A percentile compares a stretch with the other conserved stretches of the same genome.
These are phyloP conservation scores for Caenorhabditis sulstoni DNA, from an alignment of 2,888 invertebrate species.

Conservation along the genomic window DNA sequence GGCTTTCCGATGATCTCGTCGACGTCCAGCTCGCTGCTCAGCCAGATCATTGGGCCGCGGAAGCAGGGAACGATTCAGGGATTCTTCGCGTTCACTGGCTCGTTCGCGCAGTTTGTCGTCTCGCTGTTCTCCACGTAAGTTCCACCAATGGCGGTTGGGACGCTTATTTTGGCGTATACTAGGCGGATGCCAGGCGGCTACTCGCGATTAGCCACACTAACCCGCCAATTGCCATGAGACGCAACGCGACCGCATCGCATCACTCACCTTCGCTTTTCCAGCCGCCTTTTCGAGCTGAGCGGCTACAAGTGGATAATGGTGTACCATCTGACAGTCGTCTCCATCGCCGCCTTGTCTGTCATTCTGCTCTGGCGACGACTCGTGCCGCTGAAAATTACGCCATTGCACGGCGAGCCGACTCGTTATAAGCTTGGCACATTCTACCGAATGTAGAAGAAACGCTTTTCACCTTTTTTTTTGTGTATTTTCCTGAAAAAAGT, in stretches of 20 bases:
- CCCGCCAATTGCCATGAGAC: too few species aligned
- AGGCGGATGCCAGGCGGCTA: too few species aligned
- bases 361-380: conserved; percentile 54
- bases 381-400: conserved; percentile 56
- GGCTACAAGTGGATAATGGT: conserved; percentile 62
- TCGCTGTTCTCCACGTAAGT: conserved; percentile 63
- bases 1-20: conserved; percentile 61
- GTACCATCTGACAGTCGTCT: conserved; percentile 44
- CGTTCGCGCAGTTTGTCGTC: conserved; percentile 58
- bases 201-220: too few species aligned
- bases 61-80: conserved; percentile 65
- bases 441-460: conserved; percentile 59
- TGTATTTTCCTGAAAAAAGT: conserved; percentile 3
- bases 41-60: conserved; percentile 63
- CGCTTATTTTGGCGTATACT: too few species aligned
- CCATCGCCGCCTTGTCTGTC: conserved; percentile 39
- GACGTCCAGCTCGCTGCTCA: conserved; percentile 46
- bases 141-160: too few species aligned
- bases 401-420: conserved; percentile 54
- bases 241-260: too few species aligned
- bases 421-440: conserved; percentile 64
- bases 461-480: conserved; percentile 20
- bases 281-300: conserved; percentile 56
- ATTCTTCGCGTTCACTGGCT: conserved; percentile 62
- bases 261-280: too few species aligned